These are phyloP conservation scores for Tupaia tana DNA, from an alignment of 2,113 vertebrate genomes.

Conservation along the genomic window DNA sequence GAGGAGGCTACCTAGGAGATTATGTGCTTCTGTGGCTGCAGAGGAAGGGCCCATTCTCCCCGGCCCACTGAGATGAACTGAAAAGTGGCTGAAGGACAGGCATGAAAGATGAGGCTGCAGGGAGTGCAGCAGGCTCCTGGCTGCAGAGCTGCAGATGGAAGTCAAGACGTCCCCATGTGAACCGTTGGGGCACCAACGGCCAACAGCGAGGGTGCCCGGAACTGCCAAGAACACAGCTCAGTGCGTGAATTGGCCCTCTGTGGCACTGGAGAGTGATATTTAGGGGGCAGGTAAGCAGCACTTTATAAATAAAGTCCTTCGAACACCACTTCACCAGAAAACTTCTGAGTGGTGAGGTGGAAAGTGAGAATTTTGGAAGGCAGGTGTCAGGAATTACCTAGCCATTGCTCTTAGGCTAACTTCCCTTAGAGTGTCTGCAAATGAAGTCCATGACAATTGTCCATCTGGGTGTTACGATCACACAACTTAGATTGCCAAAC, in stretches of 20 bases:
- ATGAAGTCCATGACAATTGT: background rate
- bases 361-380: background rate
- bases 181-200: background rate
- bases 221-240: background rate
- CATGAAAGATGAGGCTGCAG: slow-evolving; percentile 45
- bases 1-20: slow-evolving; percentile 81
- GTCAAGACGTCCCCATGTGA: background rate
- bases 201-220: background rate
- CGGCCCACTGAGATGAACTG: slow-evolving; percentile 50
- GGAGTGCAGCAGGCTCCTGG: slow-evolving; percentile 33
- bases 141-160: background rate
- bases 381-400: background rate
- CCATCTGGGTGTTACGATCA: background rate
- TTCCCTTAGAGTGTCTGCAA: background rate
- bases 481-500: background rate
- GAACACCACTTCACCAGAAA: background rate
- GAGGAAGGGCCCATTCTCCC: slow-evolving; percentile 52
- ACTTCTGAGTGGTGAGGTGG: background rate
- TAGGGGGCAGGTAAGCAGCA: background rate
- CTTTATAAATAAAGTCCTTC: background rate
- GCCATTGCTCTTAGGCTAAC: background rate
- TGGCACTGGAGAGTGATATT: background rate
- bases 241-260: no score
- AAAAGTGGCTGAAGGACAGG: slow-evolving; percentile 57
- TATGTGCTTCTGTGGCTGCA: background rate